phyloP scores from a whole-genome alignment of 2,113 vertebrate species.

The Bujurquina vittata region DNA sequence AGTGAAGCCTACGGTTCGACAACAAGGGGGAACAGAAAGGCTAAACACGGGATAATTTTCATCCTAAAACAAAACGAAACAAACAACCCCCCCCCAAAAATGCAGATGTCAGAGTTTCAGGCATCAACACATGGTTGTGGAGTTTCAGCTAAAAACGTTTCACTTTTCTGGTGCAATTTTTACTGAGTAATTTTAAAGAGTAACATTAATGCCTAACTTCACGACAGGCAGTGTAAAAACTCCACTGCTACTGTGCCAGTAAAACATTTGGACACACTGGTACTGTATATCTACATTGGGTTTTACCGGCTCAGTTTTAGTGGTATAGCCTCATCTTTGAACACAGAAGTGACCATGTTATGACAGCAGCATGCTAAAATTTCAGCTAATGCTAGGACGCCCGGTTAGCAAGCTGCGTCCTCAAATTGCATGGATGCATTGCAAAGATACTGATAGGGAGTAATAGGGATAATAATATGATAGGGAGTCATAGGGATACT shows the following conservation, averaged over 20 bases:
- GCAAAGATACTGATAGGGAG: neutral
- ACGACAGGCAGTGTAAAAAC: neutral
- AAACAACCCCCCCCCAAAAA: too few species aligned
- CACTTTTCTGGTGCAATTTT: neutral
- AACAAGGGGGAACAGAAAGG: neutral
- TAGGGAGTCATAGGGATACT: too few species aligned
- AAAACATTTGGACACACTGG: too few species aligned
- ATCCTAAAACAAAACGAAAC: too few species aligned
- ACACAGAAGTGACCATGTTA: neutral
- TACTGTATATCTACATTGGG: neutral
- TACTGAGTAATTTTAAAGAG: neutral
- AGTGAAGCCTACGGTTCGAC: neutral
- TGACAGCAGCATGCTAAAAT: neutral
- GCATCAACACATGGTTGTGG: neutral
- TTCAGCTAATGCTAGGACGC: neutral
- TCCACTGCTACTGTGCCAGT: neutral
- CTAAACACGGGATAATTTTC: neutral
- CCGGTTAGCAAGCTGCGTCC: neutral
- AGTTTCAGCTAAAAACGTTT: neutral
- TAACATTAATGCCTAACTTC: neutral
- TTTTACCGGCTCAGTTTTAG: neutral
- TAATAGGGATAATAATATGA: too few species aligned
- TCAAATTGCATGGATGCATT: neutral
- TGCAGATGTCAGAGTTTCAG: fast-evolving
- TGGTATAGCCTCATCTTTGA: neutral